Evolutionary conservation across 1,140 invertebrate species (phyloP), one percentile per base, ranked within the genome.

Genomic region (Lethrus apterus): DNA sequence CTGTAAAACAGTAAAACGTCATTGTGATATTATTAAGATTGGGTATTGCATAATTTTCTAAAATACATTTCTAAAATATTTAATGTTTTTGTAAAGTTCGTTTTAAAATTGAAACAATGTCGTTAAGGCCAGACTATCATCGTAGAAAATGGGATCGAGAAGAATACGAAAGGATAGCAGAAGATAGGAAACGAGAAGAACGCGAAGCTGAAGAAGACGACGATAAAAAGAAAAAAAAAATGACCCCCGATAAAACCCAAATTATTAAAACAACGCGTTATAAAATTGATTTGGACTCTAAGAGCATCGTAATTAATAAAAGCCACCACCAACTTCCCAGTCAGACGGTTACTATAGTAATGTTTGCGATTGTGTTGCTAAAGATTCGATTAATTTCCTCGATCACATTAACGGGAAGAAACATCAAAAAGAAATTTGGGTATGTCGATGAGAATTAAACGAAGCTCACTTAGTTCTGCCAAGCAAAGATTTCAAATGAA

Each of bases 321-420:
- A 96, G 93, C 53, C 97, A n/a, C 97, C 95, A 43, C 92, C 93
- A 35, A 87, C 91, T 0, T 93, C 93, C 15, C 91, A 97, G 70
- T 89, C 91, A 51, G 95, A 94, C 55, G 96, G 96, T 4, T 99
- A 98, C 65, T 98, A 98, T 64, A 99, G 96, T 70, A 98, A 99
- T 85, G 94, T 98, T 0, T 99, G 96, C 66, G 96, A 99, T 66
- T 99, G 96, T 75, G 92, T 98, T 52, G 94, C 99, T 1, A 99
- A 99, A 72, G 96, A 99, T 71, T 98, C 95, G 0, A 98, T 99
- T 35, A 99, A 99, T 65, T 99, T 98, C 63, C 70, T 99, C 52
- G 96, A 99, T 64, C 96, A 99, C 65, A 98, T 99, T 55, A 99
- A 99, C 86, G 96, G 96, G 54, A 98, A 98, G 60, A 98, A 98